Evolutionary conservation across 2,888 invertebrate species (phyloP).

Genomic region (Trissolcus brochymenae): DNA sequence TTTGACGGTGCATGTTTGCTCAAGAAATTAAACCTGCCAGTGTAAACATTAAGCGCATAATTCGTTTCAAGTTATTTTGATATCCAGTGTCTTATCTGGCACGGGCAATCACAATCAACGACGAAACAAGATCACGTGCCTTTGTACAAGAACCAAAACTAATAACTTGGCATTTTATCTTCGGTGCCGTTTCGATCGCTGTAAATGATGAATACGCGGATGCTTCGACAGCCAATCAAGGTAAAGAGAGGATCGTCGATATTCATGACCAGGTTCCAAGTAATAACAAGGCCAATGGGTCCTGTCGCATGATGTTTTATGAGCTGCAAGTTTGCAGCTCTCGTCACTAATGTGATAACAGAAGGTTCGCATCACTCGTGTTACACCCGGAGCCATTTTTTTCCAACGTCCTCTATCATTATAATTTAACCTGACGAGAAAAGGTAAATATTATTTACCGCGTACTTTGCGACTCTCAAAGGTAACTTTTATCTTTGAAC

Average conservation of each 20-base stretch:
- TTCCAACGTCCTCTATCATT: slow-evolving; percentile 46
- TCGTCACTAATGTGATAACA: slow-evolving; percentile 61
- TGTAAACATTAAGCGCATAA: slow-evolving; percentile 48
- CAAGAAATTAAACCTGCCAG: slow-evolving; percentile 52
- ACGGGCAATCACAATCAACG: slow-evolving; percentile 40
- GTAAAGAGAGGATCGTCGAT: slow-evolving; percentile 58
- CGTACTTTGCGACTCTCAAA: slow-evolving; percentile 51
- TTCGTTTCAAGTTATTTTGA: slow-evolving; percentile 48
- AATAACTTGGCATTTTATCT: slow-evolving; percentile 37
- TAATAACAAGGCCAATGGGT: slow-evolving; percentile 69
- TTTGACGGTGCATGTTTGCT: slow-evolving; percentile 43
- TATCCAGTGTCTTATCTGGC: slow-evolving; percentile 40
- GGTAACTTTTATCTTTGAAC: slow-evolving; percentile 50
- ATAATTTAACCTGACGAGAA: slow-evolving; percentile 51
- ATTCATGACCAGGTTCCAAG: slow-evolving; percentile 63
- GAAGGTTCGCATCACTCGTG: slow-evolving; percentile 55
- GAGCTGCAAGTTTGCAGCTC: slow-evolving; percentile 63
- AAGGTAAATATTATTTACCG: slow-evolving; percentile 52
- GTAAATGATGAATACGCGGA: slow-evolving; percentile 34
- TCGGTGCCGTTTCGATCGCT: slow-evolving; percentile 27
- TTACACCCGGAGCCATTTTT: slow-evolving; percentile 55
- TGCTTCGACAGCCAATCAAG: slow-evolving; percentile 39
- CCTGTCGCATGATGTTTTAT: slow-evolving; percentile 67
- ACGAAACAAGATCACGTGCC: slow-evolving; percentile 33
- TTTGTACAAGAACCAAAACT: slow-evolving; percentile 31